A percentile compares a stretch with the other conserved stretches of the same genome.
phyloP scores from a whole-genome alignment of 1,140 invertebrate genomes.

The Formica selysi region DNA sequence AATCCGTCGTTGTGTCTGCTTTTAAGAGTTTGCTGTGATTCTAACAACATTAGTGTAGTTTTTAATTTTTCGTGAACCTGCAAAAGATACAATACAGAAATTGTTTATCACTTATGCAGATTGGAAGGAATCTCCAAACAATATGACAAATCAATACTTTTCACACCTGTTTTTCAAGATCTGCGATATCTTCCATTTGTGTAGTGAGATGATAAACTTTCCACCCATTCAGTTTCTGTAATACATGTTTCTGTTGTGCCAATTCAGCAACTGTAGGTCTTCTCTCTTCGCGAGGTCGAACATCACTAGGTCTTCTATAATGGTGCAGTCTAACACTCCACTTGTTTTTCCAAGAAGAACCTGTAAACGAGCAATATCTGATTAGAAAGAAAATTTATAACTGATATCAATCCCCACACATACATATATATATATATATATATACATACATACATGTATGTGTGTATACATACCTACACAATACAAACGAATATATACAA shows the following conservation, averaged over 20 bases:
- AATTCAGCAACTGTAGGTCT: slow-evolving; percentile 94
- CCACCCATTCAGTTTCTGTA: slow-evolving; percentile 97
- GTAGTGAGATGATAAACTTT: slow-evolving; percentile 96
- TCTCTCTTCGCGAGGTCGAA: slow-evolving; percentile 94
- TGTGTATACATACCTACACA: neutral
- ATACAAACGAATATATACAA: slow-evolving; percentile 15
- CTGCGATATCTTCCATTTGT: slow-evolving; percentile 97
- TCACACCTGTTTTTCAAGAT: slow-evolving; percentile 86
- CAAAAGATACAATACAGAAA: slow-evolving; percentile 73
- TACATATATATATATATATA: too few species aligned
- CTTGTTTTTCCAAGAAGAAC: slow-evolving; percentile 84
- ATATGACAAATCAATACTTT: neutral
- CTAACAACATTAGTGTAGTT: slow-evolving; percentile 89
- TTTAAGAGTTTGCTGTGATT: slow-evolving; percentile 88
- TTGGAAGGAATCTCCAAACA: neutral
- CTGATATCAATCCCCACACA: too few species aligned
- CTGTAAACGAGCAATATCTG: slow-evolving; percentile 76
- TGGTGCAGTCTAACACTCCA: slow-evolving; percentile 91
- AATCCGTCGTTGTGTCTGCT: slow-evolving; percentile 89
- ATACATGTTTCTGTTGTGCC: slow-evolving; percentile 94
- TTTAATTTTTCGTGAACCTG: slow-evolving; percentile 89
- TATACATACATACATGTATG: too few species aligned
- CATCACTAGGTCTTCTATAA: slow-evolving; percentile 95
- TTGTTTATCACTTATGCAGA: neutral
- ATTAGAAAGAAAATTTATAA: neutral